Base-by-base conservation (phyloP, 2,888 invertebrate genomes). In the Eupithecia centaureata region DNA sequence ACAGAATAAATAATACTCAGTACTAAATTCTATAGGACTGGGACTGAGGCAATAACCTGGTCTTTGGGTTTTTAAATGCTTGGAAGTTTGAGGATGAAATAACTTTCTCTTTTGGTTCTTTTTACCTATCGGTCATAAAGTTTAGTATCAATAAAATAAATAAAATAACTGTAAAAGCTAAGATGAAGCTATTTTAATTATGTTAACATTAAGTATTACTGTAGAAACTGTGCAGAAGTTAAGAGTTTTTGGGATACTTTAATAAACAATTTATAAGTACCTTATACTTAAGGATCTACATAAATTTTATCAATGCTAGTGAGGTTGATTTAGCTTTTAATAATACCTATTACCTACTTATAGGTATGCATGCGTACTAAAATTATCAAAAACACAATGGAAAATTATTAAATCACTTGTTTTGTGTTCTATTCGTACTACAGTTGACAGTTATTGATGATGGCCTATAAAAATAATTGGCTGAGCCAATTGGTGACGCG, bases 401-500 rank as follows among this genome's bases (percentile, higher is more conserved):
- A 68, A 68, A 68, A 68, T 65, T 67, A 58, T 61, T 28, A 61
- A 66, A 64, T 32, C 47, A 42, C 67, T 65, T 72, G 63, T 68
- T 69, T 67, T 47, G 54, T 66, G 27, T 66, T 30, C 18, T 30
- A 65, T 65, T 68, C 15, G 22, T 47, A 22, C 2, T 42, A 28
- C 54, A 59, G 13, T 67, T 67, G 73, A 75, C 74, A 72, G 65
- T 51, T 71, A 80, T 78, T 76, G 76, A 78, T 76, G 76, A 78
- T 79, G 68, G 71, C 56, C 65, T 30, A 61, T 75, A 68, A 56
- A 25, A 25, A 52, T 52, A 27, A 79, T 77, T 75, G 76, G 72
- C 70, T 64, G 75, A 77, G 82, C 80, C 82, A 82, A 81, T 67
- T 71, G 60, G 27, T 67, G 59, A 33, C 63, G 32, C 56, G 33